A percentile compares a stretch with the other conserved stretches of the same genome.
Conservation (phyloP, 2,888 invertebrate species). For the Poecilus cupreus region DNA sequence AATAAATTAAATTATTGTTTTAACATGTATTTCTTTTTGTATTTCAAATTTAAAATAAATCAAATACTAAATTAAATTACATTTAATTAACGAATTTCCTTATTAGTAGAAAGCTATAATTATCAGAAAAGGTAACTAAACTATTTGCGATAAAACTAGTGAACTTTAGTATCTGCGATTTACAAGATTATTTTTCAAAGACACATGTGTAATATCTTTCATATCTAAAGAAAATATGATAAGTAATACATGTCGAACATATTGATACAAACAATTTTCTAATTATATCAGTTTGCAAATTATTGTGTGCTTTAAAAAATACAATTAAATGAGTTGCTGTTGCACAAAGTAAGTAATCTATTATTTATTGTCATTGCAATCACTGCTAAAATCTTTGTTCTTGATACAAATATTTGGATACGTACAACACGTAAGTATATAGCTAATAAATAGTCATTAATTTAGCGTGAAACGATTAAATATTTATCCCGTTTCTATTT, state of each 20-base stretch:
- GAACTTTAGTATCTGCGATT: slow-evolving; percentile 29
- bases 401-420: no score
- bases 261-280: neutral
- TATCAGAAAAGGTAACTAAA: neutral
- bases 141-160: neutral
- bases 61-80: neutral
- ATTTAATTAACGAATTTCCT: neutral
- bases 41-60: neutral
- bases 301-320: neutral
- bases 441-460: neutral
- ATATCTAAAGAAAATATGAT: slow-evolving; percentile 44
- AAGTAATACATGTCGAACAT: slow-evolving; percentile 33
- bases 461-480: no score
- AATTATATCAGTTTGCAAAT: slow-evolving; percentile 6
- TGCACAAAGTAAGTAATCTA: slow-evolving; percentile 27
- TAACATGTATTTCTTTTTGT: neutral
- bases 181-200: slow-evolving; percentile 31
- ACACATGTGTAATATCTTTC: slow-evolving; percentile 12
- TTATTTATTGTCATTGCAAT: neutral
- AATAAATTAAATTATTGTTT: no score
- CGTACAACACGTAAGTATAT: neutral
- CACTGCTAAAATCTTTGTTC: neutral
- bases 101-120: neutral
- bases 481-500: no score
- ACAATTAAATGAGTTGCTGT: slow-evolving; percentile 36